Evolutionary conservation across 2,113 vertebrate genomes (phyloP), one percentile per base, ranked within the genome.

Genomic region (Reinhardtius hippoglossoides): DNA sequence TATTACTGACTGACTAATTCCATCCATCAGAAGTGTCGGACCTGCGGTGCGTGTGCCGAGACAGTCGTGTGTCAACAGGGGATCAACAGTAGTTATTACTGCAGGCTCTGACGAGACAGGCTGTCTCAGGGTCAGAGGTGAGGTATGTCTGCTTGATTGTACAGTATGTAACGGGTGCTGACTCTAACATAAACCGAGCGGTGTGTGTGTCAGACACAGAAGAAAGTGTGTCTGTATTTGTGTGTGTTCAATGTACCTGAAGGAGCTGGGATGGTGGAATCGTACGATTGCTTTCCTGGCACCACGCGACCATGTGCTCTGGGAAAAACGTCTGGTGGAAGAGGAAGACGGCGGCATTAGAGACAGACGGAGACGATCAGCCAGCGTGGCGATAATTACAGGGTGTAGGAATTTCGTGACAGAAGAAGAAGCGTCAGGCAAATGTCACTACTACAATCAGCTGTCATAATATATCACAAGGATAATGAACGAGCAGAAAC

Each of bases 231-330:
- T 56, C 44, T 42, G 46, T 64, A 46, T 35, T 55, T 55, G 24
- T 63, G 44, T n/a, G 40, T n/a, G 31, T 57, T 68, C 40, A 48
- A 44, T 18, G 78, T 96, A 99, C 98, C 97, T 99, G 97, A 86
- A 99, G 80, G 62, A 99, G 95, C 84, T 99, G 98, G 80, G 95
- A 96, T 37, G 96, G 96, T 79, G 95, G 96, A 88, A 97, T 97
- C 48, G 93, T 91, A 77, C 96, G 96, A 40, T 98, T 97, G 59
- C 96, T 94, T 89, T 97, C 97, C 85, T 99, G 97, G 91, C 97
- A 98, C 97, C 97, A 97, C 1, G 96, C 95, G 57, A 99, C 96
- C 97, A 99, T 99, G 85, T 98, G 97, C 62, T 99, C 98, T 8
- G 98, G 98, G 87, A 99, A 99, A 94, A 99, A 99, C 78, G 96